Evolutionary conservation across 1,140 invertebrate genomes (phyloP).

Genomic region (Grapholita molesta): DNA sequence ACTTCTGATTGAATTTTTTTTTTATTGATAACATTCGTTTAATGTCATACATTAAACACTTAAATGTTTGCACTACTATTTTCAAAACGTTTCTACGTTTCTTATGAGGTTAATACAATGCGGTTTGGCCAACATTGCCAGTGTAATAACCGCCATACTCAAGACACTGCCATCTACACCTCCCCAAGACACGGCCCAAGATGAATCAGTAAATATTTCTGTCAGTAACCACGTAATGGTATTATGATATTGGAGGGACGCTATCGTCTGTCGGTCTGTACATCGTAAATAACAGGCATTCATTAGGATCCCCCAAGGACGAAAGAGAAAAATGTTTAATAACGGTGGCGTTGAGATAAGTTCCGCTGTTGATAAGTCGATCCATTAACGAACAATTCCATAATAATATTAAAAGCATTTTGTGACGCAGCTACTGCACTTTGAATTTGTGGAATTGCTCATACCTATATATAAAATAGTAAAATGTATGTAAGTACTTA

Average conservation of each 20-base stretch:
- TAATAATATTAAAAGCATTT: too few relatives aligned
- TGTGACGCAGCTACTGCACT: background rate
- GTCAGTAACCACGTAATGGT: constrained; percentile 62
- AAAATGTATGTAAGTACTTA: too few relatives aligned
- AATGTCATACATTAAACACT: too few relatives aligned
- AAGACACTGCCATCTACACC: constrained; percentile 18
- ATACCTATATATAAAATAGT: too few relatives aligned
- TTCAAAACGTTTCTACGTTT: too few relatives aligned
- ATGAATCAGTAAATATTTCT: constrained; percentile 40
- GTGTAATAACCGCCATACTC: too few relatives aligned
- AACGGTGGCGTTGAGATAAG: constrained; percentile 22
- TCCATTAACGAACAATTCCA: constrained; percentile 6
- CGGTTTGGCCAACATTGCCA: too few relatives aligned
- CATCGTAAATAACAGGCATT: constrained; percentile 66
- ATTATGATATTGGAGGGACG: constrained; percentile 66
- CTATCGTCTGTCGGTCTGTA: constrained; percentile 62
- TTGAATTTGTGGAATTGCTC: too few relatives aligned
- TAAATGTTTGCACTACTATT: too few relatives aligned
- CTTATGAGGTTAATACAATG: too few relatives aligned
- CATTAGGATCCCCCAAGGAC: constrained; percentile 56
- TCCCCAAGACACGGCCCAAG: background rate
- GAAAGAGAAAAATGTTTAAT: constrained; percentile 65
- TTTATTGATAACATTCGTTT: too few relatives aligned
- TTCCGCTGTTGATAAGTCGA: constrained; percentile 11
- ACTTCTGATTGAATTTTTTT: too few relatives aligned